A percentile compares a stretch with the other conserved stretches of the same genome.
Conservation (phyloP, 2,888 invertebrate species). For the Invenusta paracnida region DNA sequence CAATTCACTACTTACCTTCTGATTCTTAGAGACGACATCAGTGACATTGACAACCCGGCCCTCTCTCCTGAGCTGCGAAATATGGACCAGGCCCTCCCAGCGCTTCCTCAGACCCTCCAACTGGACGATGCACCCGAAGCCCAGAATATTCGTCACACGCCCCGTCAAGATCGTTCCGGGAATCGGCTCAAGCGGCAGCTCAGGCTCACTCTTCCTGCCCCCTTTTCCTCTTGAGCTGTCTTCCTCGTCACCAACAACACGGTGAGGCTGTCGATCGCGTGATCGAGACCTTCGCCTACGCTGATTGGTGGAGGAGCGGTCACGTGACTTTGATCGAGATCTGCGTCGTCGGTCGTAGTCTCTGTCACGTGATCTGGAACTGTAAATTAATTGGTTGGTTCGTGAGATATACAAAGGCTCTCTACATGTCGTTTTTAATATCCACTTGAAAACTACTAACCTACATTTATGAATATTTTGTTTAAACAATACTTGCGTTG, state of each 20-base stretch:
- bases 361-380: conserved; percentile 42
- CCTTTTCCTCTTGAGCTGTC: conserved; percentile 45
- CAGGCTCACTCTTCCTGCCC: background rate
- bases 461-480: too few species aligned
- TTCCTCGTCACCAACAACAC: conserved; percentile 42
- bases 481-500: too few species aligned
- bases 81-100: conserved; percentile 94
- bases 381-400: background rate
- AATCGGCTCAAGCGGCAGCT: conserved; percentile 59
- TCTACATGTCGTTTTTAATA: background rate
- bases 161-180: conserved; percentile 77
- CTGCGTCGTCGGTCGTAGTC: conserved; percentile 10
- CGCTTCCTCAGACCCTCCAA: conserved; percentile 78
- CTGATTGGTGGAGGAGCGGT: background rate
- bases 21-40: conserved; percentile 83
- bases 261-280: conserved; percentile 45
- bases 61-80: conserved; percentile 80
- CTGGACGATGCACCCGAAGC: conserved; percentile 97
- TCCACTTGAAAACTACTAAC: too few species aligned
- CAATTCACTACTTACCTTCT: conserved; percentile 67
- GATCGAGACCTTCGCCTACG: conserved; percentile 46
- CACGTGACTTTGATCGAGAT: conserved; percentile 20
- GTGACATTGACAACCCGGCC: conserved; percentile 87
- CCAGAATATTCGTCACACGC: conserved; percentile 86
- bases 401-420: conserved; percentile 40